Evolutionary conservation across 2,888 invertebrate species (phyloP), one percentile per base, ranked within the genome.

Genomic region (Hedychridium roseum): DNA sequence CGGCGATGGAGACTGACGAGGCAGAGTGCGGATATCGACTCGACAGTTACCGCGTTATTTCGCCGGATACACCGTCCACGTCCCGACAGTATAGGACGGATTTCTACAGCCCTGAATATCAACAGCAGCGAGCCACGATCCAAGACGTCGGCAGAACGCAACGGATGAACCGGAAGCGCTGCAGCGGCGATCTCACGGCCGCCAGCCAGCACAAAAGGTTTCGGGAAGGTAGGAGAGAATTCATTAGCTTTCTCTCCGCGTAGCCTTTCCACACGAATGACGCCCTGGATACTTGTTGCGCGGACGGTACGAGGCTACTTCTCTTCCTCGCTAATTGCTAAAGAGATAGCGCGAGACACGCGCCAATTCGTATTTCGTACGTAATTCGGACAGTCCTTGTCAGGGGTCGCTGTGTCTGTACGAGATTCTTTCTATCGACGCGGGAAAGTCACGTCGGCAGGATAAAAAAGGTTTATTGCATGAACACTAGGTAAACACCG

Each of bases 1-100:
- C 58, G 18, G 41, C 43, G 30, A 73, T 73, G 73, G 74, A 73
- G 57, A 74, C 64, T 35, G 75, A 74, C 44, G 68, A 68, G 16
- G 64, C 64, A 41, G 57, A 55, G 42, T 45, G 43, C 41, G 59
- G 60, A 48, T 64, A 63, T 48, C 60, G 59, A 62, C 50, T 62
- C 62, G 73, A 71, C 71, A 73, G 71, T 63, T 62, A 50, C 68
- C 71, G 66, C 69, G 67, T 73, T 62, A 70, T 71, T 72, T n/a
- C n/a, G n/a, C 61, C 70, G 69, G 69, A 72, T 49, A 54, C 61
- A 43, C 48, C 48, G 45, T 21, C 43, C n/a, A 35, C 47, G 9
- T 30, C 21, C 40, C 51, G 40, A 31, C 32, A 47, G 21, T 30
- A 35, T 26, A n/a, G n/a, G n/a, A n/a, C n/a, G n/a, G n/a, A 34